Conservation (phyloP, 2,888 invertebrate genomes). For the Drosophila buzzatii region DNA sequence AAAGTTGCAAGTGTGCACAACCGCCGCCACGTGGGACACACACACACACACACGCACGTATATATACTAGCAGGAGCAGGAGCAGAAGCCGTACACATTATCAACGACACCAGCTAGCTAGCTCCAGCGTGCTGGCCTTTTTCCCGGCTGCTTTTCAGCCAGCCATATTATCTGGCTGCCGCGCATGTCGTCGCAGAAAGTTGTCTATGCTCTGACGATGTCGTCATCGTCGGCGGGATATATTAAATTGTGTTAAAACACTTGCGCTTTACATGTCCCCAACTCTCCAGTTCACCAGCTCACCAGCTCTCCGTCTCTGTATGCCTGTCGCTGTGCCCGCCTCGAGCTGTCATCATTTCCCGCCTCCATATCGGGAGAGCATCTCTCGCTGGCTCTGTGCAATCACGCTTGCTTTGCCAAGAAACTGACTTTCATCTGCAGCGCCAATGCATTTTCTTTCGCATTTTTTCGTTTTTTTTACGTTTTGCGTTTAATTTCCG, state of each 20-base stretch:
- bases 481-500: constrained; percentile 56
- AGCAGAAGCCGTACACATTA: constrained; percentile 24
- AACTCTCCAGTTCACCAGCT: not conserved
- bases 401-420: constrained; percentile 65
- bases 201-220: constrained; percentile 24
- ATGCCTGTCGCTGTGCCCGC: not conserved
- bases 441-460: constrained; percentile 12
- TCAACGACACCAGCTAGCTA: constrained; percentile 22
- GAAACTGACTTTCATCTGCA: constrained; percentile 58
- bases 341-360: not conserved
- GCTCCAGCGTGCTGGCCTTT: constrained; percentile 3
- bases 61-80: not conserved
- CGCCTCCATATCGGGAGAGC: constrained; percentile 8
- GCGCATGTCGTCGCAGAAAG: constrained; percentile 39
- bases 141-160: constrained; percentile 26
- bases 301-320: not conserved
- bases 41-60: not conserved
- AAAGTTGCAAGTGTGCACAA: constrained; percentile 49
- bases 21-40: constrained; percentile 19
- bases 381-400: constrained; percentile 35
- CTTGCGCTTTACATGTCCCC: constrained; percentile 47
- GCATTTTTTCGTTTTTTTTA: constrained; percentile 18
- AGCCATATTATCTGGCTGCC: constrained; percentile 42
- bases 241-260: constrained; percentile 63
- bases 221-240: constrained; percentile 46